Conservation (phyloP, 2,113 vertebrate genomes). For the Ovis canadensis region DNA sequence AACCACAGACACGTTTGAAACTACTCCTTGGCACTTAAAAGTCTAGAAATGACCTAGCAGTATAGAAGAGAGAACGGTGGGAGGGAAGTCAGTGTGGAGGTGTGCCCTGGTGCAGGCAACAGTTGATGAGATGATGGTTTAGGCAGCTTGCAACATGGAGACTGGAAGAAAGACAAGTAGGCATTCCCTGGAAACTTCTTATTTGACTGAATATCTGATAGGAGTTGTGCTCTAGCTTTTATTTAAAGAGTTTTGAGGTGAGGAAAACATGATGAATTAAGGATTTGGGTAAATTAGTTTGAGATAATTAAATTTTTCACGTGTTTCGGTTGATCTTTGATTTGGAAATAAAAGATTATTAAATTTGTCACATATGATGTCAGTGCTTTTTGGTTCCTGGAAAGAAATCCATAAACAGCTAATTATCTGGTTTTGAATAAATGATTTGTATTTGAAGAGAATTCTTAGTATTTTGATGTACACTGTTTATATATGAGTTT, state of each 20-base stretch:
- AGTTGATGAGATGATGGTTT: neutral
- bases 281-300: neutral
- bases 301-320: neutral
- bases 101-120: too few relatives aligned
- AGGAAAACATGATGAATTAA: neutral
- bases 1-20: neutral
- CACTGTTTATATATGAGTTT: neutral
- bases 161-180: neutral
- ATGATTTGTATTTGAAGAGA: neutral
- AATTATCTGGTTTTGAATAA: conserved; percentile 19
- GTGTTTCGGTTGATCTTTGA: neutral
- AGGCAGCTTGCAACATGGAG: neutral
- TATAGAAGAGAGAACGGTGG: neutral
- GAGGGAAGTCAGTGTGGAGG: neutral
- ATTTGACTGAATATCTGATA: neutral
- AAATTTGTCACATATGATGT: neutral
- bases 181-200: neutral
- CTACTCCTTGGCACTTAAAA: neutral
- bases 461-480: neutral
- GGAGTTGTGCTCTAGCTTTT: neutral
- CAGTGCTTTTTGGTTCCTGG: neutral
- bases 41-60: neutral
- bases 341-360: conserved; percentile 14
- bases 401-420: neutral
- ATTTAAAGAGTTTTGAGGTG: neutral